phyloP scores from a whole-genome alignment of 1,140 invertebrate species.

The Zaprionus inermis region DNA sequence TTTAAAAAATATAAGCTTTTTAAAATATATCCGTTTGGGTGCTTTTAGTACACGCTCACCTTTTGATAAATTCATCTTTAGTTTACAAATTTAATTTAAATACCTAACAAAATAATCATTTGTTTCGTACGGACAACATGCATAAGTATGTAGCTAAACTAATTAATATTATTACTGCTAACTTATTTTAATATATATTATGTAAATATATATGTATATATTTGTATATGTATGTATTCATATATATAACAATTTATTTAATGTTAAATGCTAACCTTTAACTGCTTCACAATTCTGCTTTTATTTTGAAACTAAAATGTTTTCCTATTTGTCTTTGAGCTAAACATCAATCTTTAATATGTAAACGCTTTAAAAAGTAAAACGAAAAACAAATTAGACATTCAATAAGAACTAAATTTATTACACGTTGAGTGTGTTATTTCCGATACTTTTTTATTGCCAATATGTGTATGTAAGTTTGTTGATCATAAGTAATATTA shows the following conservation, averaged over 20 bases:
- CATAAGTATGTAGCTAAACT: slow-evolving; percentile 54
- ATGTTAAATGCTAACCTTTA: slow-evolving; percentile 77
- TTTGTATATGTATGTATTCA: slow-evolving; percentile 56
- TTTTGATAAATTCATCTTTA: slow-evolving; percentile 72
- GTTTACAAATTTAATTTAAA: slow-evolving; percentile 72
- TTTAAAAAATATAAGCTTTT: slow-evolving; percentile 73
- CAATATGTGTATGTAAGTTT: slow-evolving; percentile 41
- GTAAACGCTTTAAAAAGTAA: slow-evolving; percentile 26
- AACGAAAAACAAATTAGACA: slow-evolving; percentile 26
- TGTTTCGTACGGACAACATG: slow-evolving; percentile 45
- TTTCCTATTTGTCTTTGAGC: slow-evolving; percentile 23
- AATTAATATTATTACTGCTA: slow-evolving; percentile 67
- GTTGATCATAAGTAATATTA: slow-evolving; percentile 31
- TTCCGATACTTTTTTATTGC: slow-evolving; percentile 53
- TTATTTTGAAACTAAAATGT: slow-evolving; percentile 55
- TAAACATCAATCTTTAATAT: slow-evolving; percentile 14
- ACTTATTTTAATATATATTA: slow-evolving; percentile 48
- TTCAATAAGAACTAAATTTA: slow-evolving; percentile 34
- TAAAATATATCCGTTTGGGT: slow-evolving; percentile 60
- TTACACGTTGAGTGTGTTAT: slow-evolving; percentile 52
- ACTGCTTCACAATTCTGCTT: slow-evolving; percentile 65
- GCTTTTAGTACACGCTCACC: slow-evolving; percentile 72
- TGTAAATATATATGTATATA: slow-evolving; percentile 52
- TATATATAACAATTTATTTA: slow-evolving; percentile 76
- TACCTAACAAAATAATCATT: slow-evolving; percentile 66